Evolutionary conservation across 1,140 invertebrate genomes (phyloP), one percentile per base, ranked within the genome.

Genomic region (Melipona quadrifasciata): DNA sequence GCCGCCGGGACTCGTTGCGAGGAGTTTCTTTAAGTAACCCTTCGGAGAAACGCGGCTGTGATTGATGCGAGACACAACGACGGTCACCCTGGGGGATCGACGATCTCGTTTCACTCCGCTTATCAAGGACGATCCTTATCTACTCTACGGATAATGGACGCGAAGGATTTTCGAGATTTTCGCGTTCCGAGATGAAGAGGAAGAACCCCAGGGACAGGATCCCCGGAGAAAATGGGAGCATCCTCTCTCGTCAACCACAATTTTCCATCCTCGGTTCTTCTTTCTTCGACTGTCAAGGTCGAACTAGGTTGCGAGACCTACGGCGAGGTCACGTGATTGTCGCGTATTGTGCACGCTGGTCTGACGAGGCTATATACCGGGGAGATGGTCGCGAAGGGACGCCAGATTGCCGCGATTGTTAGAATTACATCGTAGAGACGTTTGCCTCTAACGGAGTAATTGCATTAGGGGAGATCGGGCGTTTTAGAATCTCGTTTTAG

Each of bases 171-270:
- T 83, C 64, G 53, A 55, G 61, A 65, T 53, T 55, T 27, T 19
- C 80, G 72, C 14, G 17, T 24, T 21, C 55, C 2, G 39, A 47
- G 39, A 47, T 47, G 39, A 47, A 47, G 12, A 21, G 11, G 53
- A 55, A 11, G 55, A 80, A 57, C 51, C 55, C 39, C 39, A 47
- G 39, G 39, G 73, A 61, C 53, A 65, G n/a, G 11, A 51, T 61
- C 47, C 31, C 31, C 21, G n/a, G 31, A 24, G 55, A 75, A 90
- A 89, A 89, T 81, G 75, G 80, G 64, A 85, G 58, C 47, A 31
- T 34, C 51, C 86, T 89, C 79, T 51, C 86, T 89, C 79, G 77
- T 89, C 87, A 89, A 19, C 58, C 24, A 80, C 72, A 86, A 89
- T 89, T 89, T 88, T 64, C 53, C 75, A 34, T 65, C 65, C 31